Evolutionary conservation across 2,113 vertebrate species (phyloP).

Genomic region (Apaloderma vittatum): DNA sequence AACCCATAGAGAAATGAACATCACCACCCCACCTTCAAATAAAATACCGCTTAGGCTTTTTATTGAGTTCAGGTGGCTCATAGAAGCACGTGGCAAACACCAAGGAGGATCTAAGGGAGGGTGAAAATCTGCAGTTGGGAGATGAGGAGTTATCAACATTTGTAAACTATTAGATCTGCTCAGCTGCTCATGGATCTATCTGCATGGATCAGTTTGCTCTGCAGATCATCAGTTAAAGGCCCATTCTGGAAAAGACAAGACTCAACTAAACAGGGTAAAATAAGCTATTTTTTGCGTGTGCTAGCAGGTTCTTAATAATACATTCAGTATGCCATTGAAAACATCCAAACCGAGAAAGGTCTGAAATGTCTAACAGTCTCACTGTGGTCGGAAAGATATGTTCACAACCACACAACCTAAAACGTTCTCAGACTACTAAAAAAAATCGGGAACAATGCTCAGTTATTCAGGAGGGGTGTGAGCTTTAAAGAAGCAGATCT

Average conservation of each 20-base stretch:
- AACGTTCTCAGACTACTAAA: slow-evolving; percentile 27
- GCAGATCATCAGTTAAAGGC: slow-evolving; percentile 3
- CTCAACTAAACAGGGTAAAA: slow-evolving; percentile 13
- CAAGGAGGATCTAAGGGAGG: neutral
- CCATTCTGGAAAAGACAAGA: slow-evolving; percentile 46
- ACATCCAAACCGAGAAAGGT: neutral
- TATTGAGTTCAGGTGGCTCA: neutral
- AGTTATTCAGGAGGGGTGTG: neutral
- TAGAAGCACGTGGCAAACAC: neutral
- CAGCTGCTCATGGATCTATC: neutral
- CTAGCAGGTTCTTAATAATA: slow-evolving; percentile 33
- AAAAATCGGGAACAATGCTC: neutral
- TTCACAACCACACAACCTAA: neutral
- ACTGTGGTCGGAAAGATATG: neutral
- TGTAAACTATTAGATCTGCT: neutral
- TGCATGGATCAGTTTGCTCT: neutral
- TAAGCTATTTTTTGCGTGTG: slow-evolving; percentile 25
- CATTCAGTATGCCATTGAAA: neutral
- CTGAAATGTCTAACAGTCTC: neutral
- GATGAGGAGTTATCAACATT: neutral
- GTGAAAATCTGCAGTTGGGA: neutral
- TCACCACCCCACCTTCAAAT: neutral
- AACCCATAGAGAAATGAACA: neutral
- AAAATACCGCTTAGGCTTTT: neutral
- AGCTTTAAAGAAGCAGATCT: slow-evolving; percentile 34